These are phyloP conservation scores for Aspiorhynchus laticeps DNA, from an alignment of 2,113 vertebrate genomes.

Conservation along the genomic window DNA sequence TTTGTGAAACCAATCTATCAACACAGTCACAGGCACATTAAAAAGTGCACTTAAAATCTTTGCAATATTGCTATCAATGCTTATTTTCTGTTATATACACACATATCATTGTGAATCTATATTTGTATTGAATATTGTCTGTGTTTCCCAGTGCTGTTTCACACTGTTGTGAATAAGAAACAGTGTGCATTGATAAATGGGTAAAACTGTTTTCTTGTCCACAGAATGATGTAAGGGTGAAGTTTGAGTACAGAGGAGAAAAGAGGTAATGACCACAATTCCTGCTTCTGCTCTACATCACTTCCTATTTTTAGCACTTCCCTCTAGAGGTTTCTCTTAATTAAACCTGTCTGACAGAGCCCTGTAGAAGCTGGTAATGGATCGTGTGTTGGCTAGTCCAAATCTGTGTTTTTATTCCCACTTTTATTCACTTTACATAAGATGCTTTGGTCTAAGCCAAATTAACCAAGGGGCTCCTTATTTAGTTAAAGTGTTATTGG, in stretches of 20 bases:
- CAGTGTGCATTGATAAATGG: neutral
- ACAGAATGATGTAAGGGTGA: constrained; percentile 95
- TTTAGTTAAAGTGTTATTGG: neutral
- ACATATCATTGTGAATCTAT: neutral
- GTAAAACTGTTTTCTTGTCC: constrained; percentile 51
- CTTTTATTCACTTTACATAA: neutral
- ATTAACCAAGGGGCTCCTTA: neutral
- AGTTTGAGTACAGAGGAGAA: constrained; percentile 98
- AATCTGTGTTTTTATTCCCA: neutral
- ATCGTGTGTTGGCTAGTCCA: neutral
- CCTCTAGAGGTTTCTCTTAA: constrained; percentile 3
- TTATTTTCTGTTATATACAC: neutral
- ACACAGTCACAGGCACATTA: neutral
- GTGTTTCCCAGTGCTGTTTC: neutral
- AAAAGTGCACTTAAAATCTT: neutral
- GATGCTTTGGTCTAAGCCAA: neutral
- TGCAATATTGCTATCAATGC: neutral
- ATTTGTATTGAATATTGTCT: neutral
- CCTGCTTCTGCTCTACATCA: constrained; percentile 33
- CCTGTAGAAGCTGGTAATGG: neutral
- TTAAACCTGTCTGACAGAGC: constrained; percentile 7
- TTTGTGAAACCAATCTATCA: neutral
- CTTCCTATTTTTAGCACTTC: constrained; percentile 26
- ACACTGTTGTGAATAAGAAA: neutral
- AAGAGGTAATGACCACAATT: constrained; percentile 81